These are phyloP conservation scores for Acrobasis consociella DNA, from an alignment of 2,888 invertebrate genomes.

Conservation along the genomic window DNA sequence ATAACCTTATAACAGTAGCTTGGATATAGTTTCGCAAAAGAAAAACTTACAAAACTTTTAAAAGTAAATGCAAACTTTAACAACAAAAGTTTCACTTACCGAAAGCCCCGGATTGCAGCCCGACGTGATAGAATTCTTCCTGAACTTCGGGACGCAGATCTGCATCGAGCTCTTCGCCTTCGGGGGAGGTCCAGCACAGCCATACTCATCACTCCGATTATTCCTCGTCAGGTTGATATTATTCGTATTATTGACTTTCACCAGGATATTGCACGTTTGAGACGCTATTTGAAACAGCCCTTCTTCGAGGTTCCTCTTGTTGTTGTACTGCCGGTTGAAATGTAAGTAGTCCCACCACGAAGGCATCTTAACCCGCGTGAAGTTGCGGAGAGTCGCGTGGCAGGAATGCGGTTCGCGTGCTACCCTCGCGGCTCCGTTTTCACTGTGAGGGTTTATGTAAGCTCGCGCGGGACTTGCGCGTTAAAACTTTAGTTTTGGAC, in stretches of 20 bases:
- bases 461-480: constrained; percentile 64
- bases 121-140: constrained; percentile 74
- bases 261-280: constrained; percentile 89
- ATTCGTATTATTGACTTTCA: constrained; percentile 89
- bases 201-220: constrained; percentile 85
- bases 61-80: constrained; percentile 6
- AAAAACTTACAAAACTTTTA: neutral
- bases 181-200: constrained; percentile 68
- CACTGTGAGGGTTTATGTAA: constrained; percentile 48
- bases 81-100: constrained; percentile 64
- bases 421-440: constrained; percentile 43
- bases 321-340: constrained; percentile 74
- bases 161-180: constrained; percentile 74
- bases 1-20: too few species aligned
- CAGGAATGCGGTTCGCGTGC: constrained; percentile 31
- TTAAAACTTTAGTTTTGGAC: constrained; percentile 57
- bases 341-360: constrained; percentile 84
- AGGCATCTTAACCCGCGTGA: constrained; percentile 68
- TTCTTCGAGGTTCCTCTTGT: constrained; percentile 86
- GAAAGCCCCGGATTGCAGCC: constrained; percentile 84
- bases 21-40: too few species aligned
- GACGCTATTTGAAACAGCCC: constrained; percentile 90
- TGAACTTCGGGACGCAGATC: constrained; percentile 82
- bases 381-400: constrained; percentile 29
- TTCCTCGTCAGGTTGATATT: constrained; percentile 87